Conservation (phyloP, 2,888 invertebrate species). For the Drosophila pseudotakahashii region DNA sequence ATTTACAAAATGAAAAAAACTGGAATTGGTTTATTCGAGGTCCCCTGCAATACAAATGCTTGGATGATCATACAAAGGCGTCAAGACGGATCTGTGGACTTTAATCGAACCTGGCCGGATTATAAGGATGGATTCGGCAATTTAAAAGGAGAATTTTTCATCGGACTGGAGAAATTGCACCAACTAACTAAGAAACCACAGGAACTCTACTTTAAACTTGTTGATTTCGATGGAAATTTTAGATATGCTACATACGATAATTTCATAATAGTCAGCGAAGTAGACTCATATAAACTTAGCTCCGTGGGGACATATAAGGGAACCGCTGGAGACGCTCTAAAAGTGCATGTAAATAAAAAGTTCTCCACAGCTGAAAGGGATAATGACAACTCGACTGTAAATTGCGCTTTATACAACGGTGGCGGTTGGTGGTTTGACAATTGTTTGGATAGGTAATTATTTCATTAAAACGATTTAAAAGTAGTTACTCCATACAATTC, state of each 20-base stretch:
- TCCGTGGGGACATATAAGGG: not conserved
- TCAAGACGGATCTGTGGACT: constrained; percentile 85
- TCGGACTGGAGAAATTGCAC: constrained; percentile 89
- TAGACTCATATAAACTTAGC: not conserved
- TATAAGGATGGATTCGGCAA: constrained; percentile 90
- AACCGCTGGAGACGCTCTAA: not conserved
- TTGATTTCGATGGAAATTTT: not conserved
- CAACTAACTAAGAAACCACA: constrained; percentile 74
- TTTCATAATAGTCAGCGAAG: not conserved
- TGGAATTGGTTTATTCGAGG: not conserved
- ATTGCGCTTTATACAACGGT: not conserved
- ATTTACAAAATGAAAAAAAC: too few species aligned
- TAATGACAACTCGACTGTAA: accelerated
- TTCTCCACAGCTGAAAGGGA: not conserved
- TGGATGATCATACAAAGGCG: not conserved
- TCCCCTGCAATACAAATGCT: not conserved
- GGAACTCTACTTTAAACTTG: not conserved
- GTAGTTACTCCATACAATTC: too few species aligned
- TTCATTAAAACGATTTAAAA: not conserved
- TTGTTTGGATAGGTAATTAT: too few species aligned
- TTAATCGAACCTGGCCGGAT: constrained; percentile 88
- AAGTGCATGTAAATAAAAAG: not conserved
- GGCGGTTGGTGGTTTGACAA: not conserved
- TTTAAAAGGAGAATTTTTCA: constrained; percentile 89
- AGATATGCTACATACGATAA: not conserved